Evolutionary conservation across 2,888 invertebrate genomes (phyloP).

Genomic region (Smittia sp.): DNA sequence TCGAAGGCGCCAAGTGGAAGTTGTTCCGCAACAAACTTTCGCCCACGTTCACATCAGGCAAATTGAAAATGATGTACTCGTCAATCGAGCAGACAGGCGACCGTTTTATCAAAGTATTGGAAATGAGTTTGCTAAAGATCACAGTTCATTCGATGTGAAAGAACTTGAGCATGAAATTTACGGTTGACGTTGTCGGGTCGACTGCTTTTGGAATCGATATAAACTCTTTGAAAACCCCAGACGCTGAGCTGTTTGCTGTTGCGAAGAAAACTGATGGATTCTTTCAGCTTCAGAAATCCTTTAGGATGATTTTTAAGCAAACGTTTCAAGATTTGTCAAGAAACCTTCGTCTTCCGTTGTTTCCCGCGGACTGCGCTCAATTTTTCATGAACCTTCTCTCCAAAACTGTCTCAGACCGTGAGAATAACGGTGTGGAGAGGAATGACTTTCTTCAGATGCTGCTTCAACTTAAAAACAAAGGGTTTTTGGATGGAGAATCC

Average conservation of each 20-base stretch:
- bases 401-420: slow-evolving; percentile 53
- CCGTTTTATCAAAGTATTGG: slow-evolving; percentile 28
- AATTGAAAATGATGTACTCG: slow-evolving; percentile 46
- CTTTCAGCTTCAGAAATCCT: neutral
- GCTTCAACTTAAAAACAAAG: slow-evolving; percentile 55
- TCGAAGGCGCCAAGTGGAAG: slow-evolving; percentile 43
- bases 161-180: slow-evolving; percentile 38
- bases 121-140: slow-evolving; percentile 20
- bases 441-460: slow-evolving; percentile 60
- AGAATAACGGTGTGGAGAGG: slow-evolving; percentile 51
- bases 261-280: neutral
- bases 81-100: slow-evolving; percentile 46
- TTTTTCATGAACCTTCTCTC: slow-evolving; percentile 55
- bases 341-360: neutral
- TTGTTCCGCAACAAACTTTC: slow-evolving; percentile 42
- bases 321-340: neutral
- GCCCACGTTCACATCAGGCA: slow-evolving; percentile 44
- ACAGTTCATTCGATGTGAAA: neutral
- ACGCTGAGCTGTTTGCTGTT: slow-evolving; percentile 44
- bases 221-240: slow-evolving; percentile 43
- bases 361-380: slow-evolving; percentile 43
- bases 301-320: neutral
- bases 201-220: slow-evolving; percentile 51
- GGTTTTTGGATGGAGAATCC: slow-evolving; percentile 47
- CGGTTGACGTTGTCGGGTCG: slow-evolving; percentile 45